Base-by-base conservation (phyloP, 2,113 vertebrate species). In the Ceyx melanurus region DNA sequence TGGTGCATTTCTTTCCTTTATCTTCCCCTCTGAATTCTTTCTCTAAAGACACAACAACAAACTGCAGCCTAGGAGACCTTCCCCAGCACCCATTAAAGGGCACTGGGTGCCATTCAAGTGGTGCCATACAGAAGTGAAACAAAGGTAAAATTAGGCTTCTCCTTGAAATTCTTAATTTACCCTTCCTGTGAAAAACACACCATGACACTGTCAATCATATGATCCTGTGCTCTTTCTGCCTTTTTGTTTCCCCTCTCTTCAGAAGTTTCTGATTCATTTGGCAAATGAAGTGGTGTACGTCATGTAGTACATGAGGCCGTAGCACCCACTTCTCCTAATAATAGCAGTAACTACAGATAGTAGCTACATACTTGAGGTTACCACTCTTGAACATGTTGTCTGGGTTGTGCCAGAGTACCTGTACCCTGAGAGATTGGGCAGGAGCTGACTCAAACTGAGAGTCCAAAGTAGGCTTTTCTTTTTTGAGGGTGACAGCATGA, bases 241-340 rank as follows among this genome's bases (percentile, higher is more conserved):
- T 82, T 95, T 91, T 95, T 73, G 64, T 82, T 94, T 91, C 82
- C 85, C 56, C 90, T 92, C 64, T 58, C 74, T 87, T 70, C 54
- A 51, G 48, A 70, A 73, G 87, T n/a, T 62, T 89, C 83, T 89
- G 92, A 94, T 94, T 91, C 86, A 93, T 90, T 89, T 65, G 90
- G 83, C 66, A 31, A 66, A 48, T 26, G n/a, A 87, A 79, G 82
- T 22, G 43, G 45, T 46, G 6, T 71, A 57, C 62, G 61, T 65
- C 84, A 73, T 66, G 43, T 35, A 62, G 70, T 50, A 5, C 61
- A 33, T 1, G 70, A 79, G 77, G 61, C 64, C 54, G 85, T 9
- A 67, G 86, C 50, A 86, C 58, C 28, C 10, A 2, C 78, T 81
- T 60, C 42, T 5, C 23, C 26, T 56, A n/a, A 29, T 29, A 33